A percentile compares a stretch with the other conserved stretches of the same genome.
phyloP scores from a whole-genome alignment of 2,113 vertebrate genomes.

The Pseudorhombus dupliciocellatus region DNA sequence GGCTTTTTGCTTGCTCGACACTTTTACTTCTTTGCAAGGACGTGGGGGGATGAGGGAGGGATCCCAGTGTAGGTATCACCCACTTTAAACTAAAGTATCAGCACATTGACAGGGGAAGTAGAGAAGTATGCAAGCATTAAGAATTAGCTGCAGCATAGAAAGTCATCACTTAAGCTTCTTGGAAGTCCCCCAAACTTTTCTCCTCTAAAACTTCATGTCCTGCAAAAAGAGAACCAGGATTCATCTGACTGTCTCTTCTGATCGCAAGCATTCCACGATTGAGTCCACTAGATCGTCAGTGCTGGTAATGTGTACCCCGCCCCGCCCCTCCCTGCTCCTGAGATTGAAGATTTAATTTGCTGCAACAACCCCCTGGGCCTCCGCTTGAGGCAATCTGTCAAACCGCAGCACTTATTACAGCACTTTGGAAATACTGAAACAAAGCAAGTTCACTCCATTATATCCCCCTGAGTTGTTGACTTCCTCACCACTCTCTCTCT shows the following conservation, averaged over 20 bases:
- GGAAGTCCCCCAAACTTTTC: conserved; percentile 12
- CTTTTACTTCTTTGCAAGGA: conserved; percentile 35
- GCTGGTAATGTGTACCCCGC: conserved; percentile 28
- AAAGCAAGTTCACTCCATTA: conserved; percentile 61
- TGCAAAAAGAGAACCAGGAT: background rate
- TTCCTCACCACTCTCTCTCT: conserved; percentile 48
- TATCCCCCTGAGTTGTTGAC: conserved; percentile 62
- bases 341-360: conserved; percentile 60
- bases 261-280: conserved; percentile 9
- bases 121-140: background rate
- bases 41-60: conserved; percentile 28
- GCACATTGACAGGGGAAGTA: conserved; percentile 46
- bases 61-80: conserved; percentile 26
- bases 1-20: conserved; percentile 46
- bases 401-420: conserved; percentile 67
- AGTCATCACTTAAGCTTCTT: background rate
- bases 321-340: background rate
- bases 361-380: conserved; percentile 48
- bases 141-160: conserved; percentile 34
- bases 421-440: conserved; percentile 59
- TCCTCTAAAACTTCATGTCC: background rate
- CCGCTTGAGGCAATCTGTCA: conserved; percentile 63
- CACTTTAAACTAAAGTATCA: conserved; percentile 50
- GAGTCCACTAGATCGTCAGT: conserved; percentile 18
- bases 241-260: background rate